Evolutionary conservation across 2,888 invertebrate species (phyloP).

Genomic region (Lycophotia porphyrea): DNA sequence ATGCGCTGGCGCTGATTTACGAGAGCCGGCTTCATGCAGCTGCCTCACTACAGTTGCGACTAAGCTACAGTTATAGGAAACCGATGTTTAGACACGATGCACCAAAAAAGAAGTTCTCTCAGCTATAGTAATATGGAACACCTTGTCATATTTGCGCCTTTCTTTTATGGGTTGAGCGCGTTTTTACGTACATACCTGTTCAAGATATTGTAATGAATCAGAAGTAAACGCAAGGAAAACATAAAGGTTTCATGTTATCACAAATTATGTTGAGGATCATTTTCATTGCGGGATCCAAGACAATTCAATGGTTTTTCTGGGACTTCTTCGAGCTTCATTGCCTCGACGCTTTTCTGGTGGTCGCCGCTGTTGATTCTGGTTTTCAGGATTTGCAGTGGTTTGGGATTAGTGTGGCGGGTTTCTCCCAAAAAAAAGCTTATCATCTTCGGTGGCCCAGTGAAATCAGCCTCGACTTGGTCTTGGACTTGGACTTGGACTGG

Average conservation of each 20-base stretch:
- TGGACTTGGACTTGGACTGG: too few relatives aligned
- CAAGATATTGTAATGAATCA: conserved; percentile 9
- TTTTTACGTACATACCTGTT: conserved; percentile 22
- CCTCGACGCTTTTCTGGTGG: too few relatives aligned
- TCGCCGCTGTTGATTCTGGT: too few relatives aligned
- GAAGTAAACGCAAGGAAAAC: not conserved
- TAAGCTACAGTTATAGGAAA: conserved; percentile 76
- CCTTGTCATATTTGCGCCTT: conserved; percentile 51
- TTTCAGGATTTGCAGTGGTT: too few relatives aligned
- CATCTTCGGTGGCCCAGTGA: not conserved
- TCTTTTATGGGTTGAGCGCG: conserved; percentile 26
- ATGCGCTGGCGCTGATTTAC: conserved; percentile 84
- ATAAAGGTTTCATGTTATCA: not conserved
- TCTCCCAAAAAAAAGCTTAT: too few relatives aligned
- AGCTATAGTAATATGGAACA: conserved; percentile 49
- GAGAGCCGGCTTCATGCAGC: conserved; percentile 76
- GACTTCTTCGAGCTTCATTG: too few relatives aligned
- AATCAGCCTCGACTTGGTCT: not conserved
- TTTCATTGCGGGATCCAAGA: too few relatives aligned
- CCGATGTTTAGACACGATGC: conserved; percentile 78
- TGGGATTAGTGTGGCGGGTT: too few relatives aligned
- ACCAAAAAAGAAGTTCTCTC: conserved; percentile 75
- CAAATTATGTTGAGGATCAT: conserved; percentile 9
- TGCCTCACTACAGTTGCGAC: conserved; percentile 75
- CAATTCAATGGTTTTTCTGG: too few relatives aligned